A percentile compares a stretch with the other conserved stretches of the same genome.
Evolutionary conservation across 1,140 invertebrate genomes (phyloP).

Genomic region (Neodiprion virginianus): DNA sequence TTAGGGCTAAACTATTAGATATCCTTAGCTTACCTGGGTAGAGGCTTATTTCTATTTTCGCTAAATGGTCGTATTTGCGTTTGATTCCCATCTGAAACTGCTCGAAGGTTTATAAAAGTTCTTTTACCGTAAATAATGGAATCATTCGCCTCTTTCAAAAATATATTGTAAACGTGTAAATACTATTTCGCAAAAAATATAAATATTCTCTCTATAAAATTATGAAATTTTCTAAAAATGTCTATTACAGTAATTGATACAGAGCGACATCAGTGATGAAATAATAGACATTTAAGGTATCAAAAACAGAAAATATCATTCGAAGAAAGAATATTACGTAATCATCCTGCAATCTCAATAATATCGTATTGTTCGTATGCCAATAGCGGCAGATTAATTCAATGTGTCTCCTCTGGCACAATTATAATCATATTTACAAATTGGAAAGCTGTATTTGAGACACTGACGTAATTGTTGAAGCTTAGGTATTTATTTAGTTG

Average conservation of each 20-base stretch:
- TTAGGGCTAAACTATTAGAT: constrained; percentile 7
- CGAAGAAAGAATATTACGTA: not conserved
- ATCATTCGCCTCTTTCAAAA: constrained; percentile 40
- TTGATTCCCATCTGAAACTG: constrained; percentile 44
- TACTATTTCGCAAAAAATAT: constrained; percentile 57
- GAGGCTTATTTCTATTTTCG: constrained; percentile 27
- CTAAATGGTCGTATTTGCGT: constrained; percentile 40
- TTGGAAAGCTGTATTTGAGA: not conserved
- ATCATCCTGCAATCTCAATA: not conserved
- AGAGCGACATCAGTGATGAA: constrained; percentile 3
- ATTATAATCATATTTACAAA: not conserved
- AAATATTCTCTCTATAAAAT: constrained; percentile 51
- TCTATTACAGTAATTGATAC: not conserved
- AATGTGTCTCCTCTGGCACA: not conserved
- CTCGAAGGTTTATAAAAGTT: constrained; percentile 36
- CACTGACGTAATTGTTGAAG: not conserved
- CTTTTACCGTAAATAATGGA: not conserved
- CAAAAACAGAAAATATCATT: not conserved
- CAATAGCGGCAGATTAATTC: not conserved
- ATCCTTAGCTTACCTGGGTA: constrained; percentile 4
- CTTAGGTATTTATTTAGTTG: not conserved
- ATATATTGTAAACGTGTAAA: constrained; percentile 47
- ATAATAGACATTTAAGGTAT: not conserved
- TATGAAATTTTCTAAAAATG: constrained; percentile 36
- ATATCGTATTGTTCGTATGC: not conserved